Evolutionary conservation across 1,140 invertebrate genomes (phyloP).

Genomic region (Drosophila elegans): DNA sequence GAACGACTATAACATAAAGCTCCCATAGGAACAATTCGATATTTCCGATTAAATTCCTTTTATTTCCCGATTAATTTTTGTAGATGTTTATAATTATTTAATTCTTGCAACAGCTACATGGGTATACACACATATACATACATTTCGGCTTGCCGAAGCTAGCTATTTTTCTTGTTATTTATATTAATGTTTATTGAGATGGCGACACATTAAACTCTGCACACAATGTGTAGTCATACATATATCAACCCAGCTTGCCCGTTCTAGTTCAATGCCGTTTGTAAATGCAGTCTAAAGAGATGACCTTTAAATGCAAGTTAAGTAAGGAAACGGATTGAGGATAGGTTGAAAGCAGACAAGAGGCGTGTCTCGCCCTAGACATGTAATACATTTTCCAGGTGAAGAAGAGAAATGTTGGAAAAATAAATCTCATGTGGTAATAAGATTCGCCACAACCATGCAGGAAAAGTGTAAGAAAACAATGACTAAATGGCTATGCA

Average conservation of each 20-base stretch:
- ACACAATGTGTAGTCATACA: neutral
- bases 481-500: too few species aligned
- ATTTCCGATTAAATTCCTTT: too few species aligned
- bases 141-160: neutral
- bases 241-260: neutral
- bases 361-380: slow-evolving; percentile 15
- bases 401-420: slow-evolving; percentile 33
- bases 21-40: too few species aligned
- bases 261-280: slow-evolving; percentile 68
- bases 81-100: too few species aligned
- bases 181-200: neutral
- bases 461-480: slow-evolving; percentile 4
- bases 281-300: slow-evolving; percentile 46
- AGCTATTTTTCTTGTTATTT: neutral
- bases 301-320: slow-evolving; percentile 78
- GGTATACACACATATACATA: too few species aligned
- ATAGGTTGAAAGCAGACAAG: neutral
- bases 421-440: slow-evolving; percentile 37
- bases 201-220: neutral
- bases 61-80: too few species aligned
- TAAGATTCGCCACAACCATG: slow-evolving; percentile 37
- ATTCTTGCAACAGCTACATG: too few species aligned
- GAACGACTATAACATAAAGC: too few species aligned
- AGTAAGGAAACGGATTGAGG: slow-evolving; percentile 32
- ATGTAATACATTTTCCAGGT: slow-evolving; percentile 43